Base-by-base conservation (phyloP, 2,113 vertebrate genomes). In the Indicator maculatus region DNA sequence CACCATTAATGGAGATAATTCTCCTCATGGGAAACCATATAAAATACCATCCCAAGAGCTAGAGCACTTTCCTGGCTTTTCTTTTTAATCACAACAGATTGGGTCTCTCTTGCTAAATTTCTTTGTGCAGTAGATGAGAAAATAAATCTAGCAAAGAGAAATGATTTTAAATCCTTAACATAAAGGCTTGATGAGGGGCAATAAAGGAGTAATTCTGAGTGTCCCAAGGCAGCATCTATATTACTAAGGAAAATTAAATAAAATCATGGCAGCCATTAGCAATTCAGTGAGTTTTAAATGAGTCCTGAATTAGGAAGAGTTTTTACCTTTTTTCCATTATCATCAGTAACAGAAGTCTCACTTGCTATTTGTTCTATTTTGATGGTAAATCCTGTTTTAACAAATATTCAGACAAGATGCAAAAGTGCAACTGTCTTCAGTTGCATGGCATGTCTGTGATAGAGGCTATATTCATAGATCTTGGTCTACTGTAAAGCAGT, bases 1-100 rank as follows among this genome's bases (percentile, higher is more conserved):
- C 75, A 76, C 82, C 67, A 59, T 89, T 93, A 94, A 39, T 79
- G 89, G 71, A 70, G 28, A 71, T 89, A 56, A 94, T 90, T 95
- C 65, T 16, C 15, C 89, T 84, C 77, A 38, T 45, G 73, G 73
- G 84, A 75, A 96, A 90, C 83, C 64, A 56, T 84, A 69, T 60
- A 86, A 93, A 91, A 82, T 77, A 52, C 36, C 5, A 52, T 55
- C 4, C 6, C 13, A 87, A 60, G 47, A 79, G 19, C 55, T 71
- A 73, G n/a, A 89, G 87, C 36, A 5, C 30, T 84, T 69, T 72
- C 56, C 58, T 88, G 61, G n/a, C 50, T 89, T 86, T 82, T 60
- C 14, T 41, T 83, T 93, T 87, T 80, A 21, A 3, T 91, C 67
- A 38, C 75, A 80, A 73, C 41, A 74, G 55, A 71, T 83, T 79